phyloP scores from a whole-genome alignment of 2,797 vertebrate genomes.

The Fistularia tabacaria region DNA sequence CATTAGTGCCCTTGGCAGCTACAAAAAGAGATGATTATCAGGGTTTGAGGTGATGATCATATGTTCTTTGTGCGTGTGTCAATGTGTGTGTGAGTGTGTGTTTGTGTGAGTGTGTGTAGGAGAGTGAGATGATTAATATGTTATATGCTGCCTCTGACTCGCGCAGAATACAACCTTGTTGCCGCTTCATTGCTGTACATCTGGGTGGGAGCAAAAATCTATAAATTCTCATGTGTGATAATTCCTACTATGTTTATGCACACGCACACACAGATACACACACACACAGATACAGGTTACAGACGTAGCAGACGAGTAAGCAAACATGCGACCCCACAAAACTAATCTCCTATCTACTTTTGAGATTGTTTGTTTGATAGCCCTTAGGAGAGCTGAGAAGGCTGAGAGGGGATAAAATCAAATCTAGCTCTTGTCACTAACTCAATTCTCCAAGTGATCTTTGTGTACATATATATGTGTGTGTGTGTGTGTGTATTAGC shows the following conservation, averaged over 20 bases:
- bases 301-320: conserved; percentile 17
- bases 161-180: conserved; percentile 49
- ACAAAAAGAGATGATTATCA: conserved; percentile 54
- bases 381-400: conserved; percentile 38
- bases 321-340: conserved; percentile 44
- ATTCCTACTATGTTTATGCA: conserved; percentile 11
- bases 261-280: conserved; percentile 16
- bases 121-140: conserved; percentile 53
- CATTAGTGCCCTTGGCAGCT: conserved; percentile 50
- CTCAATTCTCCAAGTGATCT: conserved; percentile 51
- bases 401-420: conserved; percentile 51
- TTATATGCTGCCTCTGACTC: conserved; percentile 44
- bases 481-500: conserved; percentile 7
- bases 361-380: conserved; percentile 51
- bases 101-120: conserved; percentile 8
- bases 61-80: conserved; percentile 11
- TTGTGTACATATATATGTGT: conserved; percentile 20
- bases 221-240: conserved; percentile 50
- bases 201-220: conserved; percentile 38
- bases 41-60: conserved; percentile 18
- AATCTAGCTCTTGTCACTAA: conserved; percentile 56
- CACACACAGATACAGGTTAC: conserved; percentile 20
- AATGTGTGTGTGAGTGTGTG: conserved; percentile 5
- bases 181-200: conserved; percentile 23
- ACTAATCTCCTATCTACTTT: conserved; percentile 53